These are phyloP conservation scores for Hormaphis cornu DNA, from an alignment of 1,140 invertebrate species.

Conservation along the genomic window DNA sequence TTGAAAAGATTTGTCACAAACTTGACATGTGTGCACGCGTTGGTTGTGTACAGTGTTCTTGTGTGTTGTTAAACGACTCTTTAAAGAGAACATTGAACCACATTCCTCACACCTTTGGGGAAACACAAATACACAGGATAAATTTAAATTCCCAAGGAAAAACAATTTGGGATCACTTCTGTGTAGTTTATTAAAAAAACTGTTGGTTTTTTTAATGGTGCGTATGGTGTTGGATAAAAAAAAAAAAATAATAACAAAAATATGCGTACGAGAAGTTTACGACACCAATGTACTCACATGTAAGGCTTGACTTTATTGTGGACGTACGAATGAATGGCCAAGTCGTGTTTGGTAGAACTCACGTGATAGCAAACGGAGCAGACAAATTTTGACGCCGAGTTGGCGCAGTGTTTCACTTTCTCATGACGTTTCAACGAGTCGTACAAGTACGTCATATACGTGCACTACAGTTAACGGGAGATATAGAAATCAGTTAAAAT, in stretches of 20 bases:
- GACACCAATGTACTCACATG: conserved; percentile 15
- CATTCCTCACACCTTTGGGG: conserved; percentile 20
- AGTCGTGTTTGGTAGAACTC: conserved; percentile 10
- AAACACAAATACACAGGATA: background rate
- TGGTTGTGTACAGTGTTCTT: conserved; percentile 17
- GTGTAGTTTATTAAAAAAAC: too few relatives aligned
- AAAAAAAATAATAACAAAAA: too few relatives aligned
- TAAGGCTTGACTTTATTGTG: background rate
- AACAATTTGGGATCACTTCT: background rate
- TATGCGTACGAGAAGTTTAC: too few relatives aligned
- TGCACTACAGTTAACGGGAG: background rate
- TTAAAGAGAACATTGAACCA: conserved; percentile 24
- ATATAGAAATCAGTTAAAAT: background rate
- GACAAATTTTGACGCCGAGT: background rate
- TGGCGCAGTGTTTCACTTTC: conserved; percentile 1
- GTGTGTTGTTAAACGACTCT: background rate
- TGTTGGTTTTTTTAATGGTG: too few relatives aligned
- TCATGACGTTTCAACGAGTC: conserved; percentile 22
- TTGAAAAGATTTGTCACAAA: conserved; percentile 25
- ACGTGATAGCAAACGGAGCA: conserved; percentile 9
- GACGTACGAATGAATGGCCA: background rate
- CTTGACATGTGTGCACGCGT: background rate
- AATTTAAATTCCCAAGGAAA: background rate
- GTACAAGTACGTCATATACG: conserved; percentile 2
- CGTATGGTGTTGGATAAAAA: too few relatives aligned